Percentiles rank a stretch among this genome's conserved stretches.
phyloP scores from a whole-genome alignment of 2,797 vertebrate species.

The Platalea minor region DNA sequence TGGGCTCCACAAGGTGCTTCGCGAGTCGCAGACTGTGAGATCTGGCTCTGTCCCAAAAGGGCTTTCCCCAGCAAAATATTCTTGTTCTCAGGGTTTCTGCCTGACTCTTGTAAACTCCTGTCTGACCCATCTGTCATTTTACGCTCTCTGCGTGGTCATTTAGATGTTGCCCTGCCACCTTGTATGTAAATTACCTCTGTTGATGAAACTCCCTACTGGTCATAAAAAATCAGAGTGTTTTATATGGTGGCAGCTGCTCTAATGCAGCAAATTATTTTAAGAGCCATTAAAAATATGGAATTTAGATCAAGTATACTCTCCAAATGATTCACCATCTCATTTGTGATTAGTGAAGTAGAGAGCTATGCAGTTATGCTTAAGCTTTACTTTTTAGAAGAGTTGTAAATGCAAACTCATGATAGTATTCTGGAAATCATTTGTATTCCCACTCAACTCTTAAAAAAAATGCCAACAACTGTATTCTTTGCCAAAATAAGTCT shows the following conservation, averaged over 20 bases:
- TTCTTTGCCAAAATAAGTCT: neutral
- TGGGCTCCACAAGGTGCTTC: neutral
- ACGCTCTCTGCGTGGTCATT: accelerated
- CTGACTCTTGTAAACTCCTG: neutral
- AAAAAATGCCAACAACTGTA: accelerated
- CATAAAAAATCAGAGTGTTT: neutral
- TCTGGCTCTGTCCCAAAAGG: neutral
- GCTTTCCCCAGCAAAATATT: neutral
- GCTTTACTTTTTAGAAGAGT: neutral
- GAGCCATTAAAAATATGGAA: neutral
- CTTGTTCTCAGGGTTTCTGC: neutral
- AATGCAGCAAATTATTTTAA: neutral
- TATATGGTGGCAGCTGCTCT: neutral
- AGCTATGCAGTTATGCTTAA: neutral
- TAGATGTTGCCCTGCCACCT: neutral
- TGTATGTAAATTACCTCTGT: accelerated
- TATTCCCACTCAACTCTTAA: neutral
- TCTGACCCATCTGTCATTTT: neutral
- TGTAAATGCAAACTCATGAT: neutral
- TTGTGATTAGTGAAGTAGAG: neutral
- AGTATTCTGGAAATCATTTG: neutral
- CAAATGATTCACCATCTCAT: neutral
- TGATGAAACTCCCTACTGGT: neutral
- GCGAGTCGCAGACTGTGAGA: accelerated
- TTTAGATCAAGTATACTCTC: neutral